Conservation (phyloP, 2,113 vertebrate species). For the Perca schrenkii region DNA sequence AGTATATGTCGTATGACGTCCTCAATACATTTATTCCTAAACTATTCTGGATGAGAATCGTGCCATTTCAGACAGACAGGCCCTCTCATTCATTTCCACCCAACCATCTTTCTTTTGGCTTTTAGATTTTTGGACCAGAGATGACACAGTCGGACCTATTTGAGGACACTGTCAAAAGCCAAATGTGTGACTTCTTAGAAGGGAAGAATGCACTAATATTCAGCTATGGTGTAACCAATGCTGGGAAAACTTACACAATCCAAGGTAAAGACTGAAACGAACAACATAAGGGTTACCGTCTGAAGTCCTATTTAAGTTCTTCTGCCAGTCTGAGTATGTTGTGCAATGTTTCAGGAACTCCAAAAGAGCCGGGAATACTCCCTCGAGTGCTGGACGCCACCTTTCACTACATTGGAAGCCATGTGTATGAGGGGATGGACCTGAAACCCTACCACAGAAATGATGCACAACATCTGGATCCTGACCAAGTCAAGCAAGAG, state of each 20-base stretch:
- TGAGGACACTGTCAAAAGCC: slow-evolving; percentile 85
- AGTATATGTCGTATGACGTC: too few species aligned
- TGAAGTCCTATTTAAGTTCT: rapidly evolving
- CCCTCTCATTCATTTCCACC: not conserved
- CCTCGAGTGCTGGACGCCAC: slow-evolving; percentile 87
- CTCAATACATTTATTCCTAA: not conserved
- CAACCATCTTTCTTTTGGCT: not conserved
- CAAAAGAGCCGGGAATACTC: slow-evolving; percentile 89
- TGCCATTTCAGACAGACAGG: not conserved
- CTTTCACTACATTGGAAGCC: slow-evolving; percentile 84
- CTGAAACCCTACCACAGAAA: slow-evolving; percentile 89
- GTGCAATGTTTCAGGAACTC: slow-evolving; percentile 78
- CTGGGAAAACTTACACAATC: slow-evolving; percentile 93
- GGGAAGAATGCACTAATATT: slow-evolving; percentile 90
- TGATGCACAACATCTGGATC: slow-evolving; percentile 83
- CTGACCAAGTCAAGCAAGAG: slow-evolving; percentile 87
- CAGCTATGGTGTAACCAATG: slow-evolving; percentile 92
- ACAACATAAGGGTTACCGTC: not conserved
- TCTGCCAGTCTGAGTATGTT: not conserved
- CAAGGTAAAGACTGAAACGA: slow-evolving; percentile 82
- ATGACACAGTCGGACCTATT: slow-evolving; percentile 88
- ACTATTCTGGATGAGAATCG: not conserved
- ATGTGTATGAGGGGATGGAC: slow-evolving; percentile 87
- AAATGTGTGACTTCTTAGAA: slow-evolving; percentile 83
- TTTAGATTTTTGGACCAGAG: slow-evolving; percentile 90